Conservation (phyloP, 2,113 vertebrate genomes). For the Hippotragus niger region DNA sequence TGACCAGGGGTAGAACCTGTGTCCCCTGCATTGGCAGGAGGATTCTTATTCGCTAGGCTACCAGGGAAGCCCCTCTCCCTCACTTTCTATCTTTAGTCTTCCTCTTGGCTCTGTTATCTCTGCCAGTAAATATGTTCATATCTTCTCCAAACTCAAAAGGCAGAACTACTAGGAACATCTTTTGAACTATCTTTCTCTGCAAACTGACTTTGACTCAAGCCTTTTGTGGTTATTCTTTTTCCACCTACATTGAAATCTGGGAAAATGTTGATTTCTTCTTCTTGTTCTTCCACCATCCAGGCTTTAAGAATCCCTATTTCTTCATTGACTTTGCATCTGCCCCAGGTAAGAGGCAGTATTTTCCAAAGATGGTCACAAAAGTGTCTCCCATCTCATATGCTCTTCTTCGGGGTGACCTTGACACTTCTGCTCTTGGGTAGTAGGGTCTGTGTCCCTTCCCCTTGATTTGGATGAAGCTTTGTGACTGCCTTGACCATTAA, state of each 20-base stretch:
- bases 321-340: not conserved
- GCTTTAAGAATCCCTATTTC: not conserved
- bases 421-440: not conserved
- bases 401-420: not conserved
- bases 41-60: not conserved
- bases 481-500: constrained; percentile 5
- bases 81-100: not conserved
- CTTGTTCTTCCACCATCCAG: not conserved
- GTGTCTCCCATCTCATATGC: not conserved
- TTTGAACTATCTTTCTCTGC: not conserved
- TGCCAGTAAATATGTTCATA: not conserved
- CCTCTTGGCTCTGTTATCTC: constrained; percentile 4
- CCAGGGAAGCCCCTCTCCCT: not conserved
- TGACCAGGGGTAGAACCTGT: not conserved
- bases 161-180: not conserved
- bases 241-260: not conserved
- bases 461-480: not conserved
- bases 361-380: not conserved
- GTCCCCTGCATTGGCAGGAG: not conserved
- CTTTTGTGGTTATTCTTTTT: not conserved
- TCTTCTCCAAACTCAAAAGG: not conserved
- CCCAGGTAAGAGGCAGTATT: not conserved
- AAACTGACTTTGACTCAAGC: not conserved
- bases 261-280: not conserved
- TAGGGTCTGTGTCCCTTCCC: not conserved